Evolutionary conservation across 2,113 vertebrate genomes (phyloP).

Genomic region (Vombatus ursinus): DNA sequence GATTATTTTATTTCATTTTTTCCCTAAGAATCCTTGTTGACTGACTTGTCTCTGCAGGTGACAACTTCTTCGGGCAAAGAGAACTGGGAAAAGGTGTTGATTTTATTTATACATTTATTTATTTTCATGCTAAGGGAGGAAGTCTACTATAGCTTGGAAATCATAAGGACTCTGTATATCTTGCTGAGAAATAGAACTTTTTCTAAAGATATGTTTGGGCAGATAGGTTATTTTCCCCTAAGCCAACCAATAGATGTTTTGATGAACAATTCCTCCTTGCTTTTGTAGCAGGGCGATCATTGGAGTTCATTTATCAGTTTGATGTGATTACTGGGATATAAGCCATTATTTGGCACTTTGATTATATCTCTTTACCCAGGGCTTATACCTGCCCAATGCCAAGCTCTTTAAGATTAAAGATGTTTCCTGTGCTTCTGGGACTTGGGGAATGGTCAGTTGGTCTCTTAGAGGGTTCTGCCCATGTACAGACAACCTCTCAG

Average conservation of each 20-base stretch:
- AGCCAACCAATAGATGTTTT: background rate
- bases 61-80: background rate
- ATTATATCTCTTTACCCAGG: background rate
- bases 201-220: background rate
- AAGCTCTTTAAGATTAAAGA: background rate
- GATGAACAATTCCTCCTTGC: background rate
- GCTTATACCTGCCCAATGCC: background rate
- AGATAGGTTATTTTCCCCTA: background rate
- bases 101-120: background rate
- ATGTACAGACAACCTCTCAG: background rate
- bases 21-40: slow-evolving; percentile 2
- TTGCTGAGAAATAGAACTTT: background rate
- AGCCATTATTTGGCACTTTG: background rate
- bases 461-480: background rate
- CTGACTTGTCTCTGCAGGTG: background rate
- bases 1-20: slow-evolving; percentile 50
- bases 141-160: background rate
- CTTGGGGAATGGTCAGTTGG: background rate
- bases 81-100: background rate
- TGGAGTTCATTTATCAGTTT: background rate
- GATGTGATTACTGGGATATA: background rate
- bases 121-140: background rate
- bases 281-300: background rate
- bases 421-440: background rate
- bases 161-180: background rate